phyloP scores from a whole-genome alignment of 2,797 vertebrate genomes.

The Ataeniobius toweri region DNA sequence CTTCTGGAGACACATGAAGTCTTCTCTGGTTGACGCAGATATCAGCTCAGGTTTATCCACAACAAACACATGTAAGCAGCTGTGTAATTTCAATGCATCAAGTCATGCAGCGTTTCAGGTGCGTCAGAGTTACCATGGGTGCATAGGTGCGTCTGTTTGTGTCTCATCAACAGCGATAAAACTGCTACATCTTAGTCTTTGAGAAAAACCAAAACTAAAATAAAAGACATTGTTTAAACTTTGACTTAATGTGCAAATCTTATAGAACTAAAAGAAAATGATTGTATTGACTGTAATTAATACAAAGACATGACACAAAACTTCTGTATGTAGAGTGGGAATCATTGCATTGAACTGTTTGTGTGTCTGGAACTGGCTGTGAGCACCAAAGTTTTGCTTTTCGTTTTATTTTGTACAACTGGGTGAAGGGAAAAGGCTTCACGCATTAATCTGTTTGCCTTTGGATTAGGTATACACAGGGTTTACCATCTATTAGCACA shows the following conservation, averaged over 20 bases:
- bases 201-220: neutral
- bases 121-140: neutral
- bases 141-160: neutral
- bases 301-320: neutral
- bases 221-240: neutral
- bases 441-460: neutral
- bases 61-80: slow-evolving; percentile 2
- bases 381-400: no score
- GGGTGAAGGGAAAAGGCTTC: neutral
- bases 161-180: neutral
- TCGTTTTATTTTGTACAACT: no score
- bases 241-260: neutral
- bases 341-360: no score
- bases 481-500: neutral
- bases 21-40: neutral
- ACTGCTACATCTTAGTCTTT: no score
- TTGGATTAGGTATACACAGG: neutral
- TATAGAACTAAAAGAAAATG: neutral
- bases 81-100: neutral
- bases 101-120: neutral
- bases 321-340: no score
- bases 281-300: neutral
- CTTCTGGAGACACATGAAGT: neutral
- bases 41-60: neutral
- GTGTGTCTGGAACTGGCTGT: no score